phyloP scores from a whole-genome alignment of 2,888 invertebrate genomes.

The Pyrochroa serraticornis region DNA sequence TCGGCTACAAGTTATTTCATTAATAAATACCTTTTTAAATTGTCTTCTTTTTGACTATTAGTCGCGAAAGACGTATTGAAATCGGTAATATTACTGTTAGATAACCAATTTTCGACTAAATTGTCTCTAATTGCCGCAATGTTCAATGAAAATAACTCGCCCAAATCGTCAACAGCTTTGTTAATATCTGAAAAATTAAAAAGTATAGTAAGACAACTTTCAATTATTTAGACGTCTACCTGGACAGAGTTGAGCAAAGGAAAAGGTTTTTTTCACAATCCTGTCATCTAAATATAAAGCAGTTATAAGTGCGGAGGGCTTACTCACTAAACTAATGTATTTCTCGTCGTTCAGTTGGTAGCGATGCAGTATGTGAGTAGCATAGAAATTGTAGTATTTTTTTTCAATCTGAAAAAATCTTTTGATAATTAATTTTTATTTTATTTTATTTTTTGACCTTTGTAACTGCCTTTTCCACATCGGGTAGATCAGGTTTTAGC shows the following conservation, averaged over 20 bases:
- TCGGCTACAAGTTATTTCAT: not conserved
- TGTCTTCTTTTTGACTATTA: constrained; percentile 22
- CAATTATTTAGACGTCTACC: no score
- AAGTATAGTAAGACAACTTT: no score
- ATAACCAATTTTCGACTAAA: constrained; percentile 56
- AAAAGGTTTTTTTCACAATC: constrained; percentile 50
- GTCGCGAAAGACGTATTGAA: constrained; percentile 19
- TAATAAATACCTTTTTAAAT: constrained; percentile 41
- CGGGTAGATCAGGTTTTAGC: constrained; percentile 28
- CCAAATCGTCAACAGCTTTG: constrained; percentile 57
- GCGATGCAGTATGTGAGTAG: constrained; percentile 58
- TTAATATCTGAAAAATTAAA: constrained; percentile 57
- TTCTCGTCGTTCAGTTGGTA: constrained; percentile 56
- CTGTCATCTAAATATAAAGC: constrained; percentile 60
- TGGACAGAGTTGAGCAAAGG: no score
- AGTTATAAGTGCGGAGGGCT: constrained; percentile 56
- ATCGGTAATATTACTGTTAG: constrained; percentile 24
- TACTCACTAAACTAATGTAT: constrained; percentile 56
- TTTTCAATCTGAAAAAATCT: constrained; percentile 54
- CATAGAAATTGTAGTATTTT: constrained; percentile 58
- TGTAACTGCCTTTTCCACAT: constrained; percentile 41
- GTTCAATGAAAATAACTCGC: constrained; percentile 55
- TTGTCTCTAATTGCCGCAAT: constrained; percentile 51
- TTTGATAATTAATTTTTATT: not conserved
- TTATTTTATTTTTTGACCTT: constrained; percentile 33